Evolutionary conservation across 1,140 invertebrate genomes (phyloP), one percentile per base, ranked within the genome.

Genomic region (Pygmarrhopalites habei): DNA sequence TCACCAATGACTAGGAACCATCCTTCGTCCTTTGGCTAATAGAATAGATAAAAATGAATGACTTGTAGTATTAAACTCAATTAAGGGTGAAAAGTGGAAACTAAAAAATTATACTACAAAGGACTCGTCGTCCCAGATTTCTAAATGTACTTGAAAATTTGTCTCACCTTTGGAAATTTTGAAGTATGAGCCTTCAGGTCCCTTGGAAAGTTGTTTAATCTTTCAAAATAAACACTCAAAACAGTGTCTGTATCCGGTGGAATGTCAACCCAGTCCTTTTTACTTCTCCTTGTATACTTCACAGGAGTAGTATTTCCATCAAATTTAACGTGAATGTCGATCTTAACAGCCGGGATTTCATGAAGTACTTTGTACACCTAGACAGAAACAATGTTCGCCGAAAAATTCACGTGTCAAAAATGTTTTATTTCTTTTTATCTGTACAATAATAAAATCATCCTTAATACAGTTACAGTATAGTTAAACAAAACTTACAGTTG

Each of bases 1-100:
- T 84, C 82, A 12, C 92, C 94, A 1, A 98, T 76, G 0, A 94
- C 82, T 0, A 97, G 71, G 75, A 98, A 89, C 95, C 95, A 98
- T 49, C 91, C 90, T 76, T 98, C 94, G 69, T 93, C 91, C 78
- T 98, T 98, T 5, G 86, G 83, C 49, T 63, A n/a, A n/a, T n/a
- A 58, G 14, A 52, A 39, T 26, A 58, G 21, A 7, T 60, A 28
- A 28, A 23, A 60, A 56, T 44, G 35, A 7, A 29, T 30, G 12
- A 26, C 14, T 28, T 14, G 5, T 29, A 23, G 10, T 28, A 15
- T 15, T 55, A 55, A 55, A 12, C 29, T n/a, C n/a, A n/a, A n/a
- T n/a, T n/a, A n/a, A n/a, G n/a, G n/a, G n/a, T n/a, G n/a, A n/a
- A n/a, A n/a, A n/a, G n/a, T n/a, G n/a, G n/a, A n/a, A n/a, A n/a